phyloP scores from a whole-genome alignment of 2,888 invertebrate genomes.

The Ischnura elegans region DNA sequence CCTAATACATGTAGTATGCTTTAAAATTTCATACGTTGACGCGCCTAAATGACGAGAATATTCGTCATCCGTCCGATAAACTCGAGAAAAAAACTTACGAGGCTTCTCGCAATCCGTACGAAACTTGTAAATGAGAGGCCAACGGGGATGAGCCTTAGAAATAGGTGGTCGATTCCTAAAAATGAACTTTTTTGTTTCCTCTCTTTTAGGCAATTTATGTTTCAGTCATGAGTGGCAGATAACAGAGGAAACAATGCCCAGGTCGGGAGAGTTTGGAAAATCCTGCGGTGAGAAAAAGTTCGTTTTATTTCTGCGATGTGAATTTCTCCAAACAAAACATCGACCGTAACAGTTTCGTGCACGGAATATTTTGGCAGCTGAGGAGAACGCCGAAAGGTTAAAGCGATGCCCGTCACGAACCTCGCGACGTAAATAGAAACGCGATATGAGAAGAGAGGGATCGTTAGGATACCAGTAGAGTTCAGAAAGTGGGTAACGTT shows the following conservation, averaged over 20 bases:
- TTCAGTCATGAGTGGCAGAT: background rate
- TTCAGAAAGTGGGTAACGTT: background rate
- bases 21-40: no score
- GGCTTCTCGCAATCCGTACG: no score
- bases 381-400: background rate
- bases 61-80: no score
- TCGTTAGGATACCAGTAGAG: background rate
- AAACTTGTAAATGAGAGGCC: no score
- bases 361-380: background rate
- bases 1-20: no score
- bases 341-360: slow-evolving; percentile 13
- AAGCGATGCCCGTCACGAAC: slow-evolving; percentile 29
- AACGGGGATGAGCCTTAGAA: no score
- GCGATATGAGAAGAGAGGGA: background rate
- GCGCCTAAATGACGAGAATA: no score
- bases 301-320: background rate
- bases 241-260: background rate
- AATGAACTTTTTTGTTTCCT: no score
- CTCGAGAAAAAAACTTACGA: no score
- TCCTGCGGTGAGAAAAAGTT: background rate
- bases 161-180: no score
- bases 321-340: background rate
- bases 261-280: background rate
- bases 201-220: background rate
- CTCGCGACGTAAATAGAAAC: background rate